phyloP scores from a whole-genome alignment of 1,140 invertebrate species.

The Plodia interpunctella region DNA sequence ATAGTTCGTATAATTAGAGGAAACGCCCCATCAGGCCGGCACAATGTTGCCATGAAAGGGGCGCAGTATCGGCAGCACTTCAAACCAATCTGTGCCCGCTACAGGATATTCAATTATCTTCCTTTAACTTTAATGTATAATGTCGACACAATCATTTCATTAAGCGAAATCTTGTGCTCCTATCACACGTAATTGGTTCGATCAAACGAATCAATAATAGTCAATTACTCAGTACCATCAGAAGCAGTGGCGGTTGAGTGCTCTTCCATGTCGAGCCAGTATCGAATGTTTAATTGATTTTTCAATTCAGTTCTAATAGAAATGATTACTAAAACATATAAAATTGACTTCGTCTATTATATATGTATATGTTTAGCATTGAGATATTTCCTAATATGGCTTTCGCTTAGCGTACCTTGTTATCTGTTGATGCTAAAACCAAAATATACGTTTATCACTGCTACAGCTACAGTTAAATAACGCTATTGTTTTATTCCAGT shows the following conservation, averaged over 20 bases:
- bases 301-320: no score
- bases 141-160: slow-evolving; percentile 74
- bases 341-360: no score
- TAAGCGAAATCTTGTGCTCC: slow-evolving; percentile 62
- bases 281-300: no score
- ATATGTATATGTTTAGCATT: no score
- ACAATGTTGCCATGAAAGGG: slow-evolving; percentile 56
- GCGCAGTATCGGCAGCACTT: slow-evolving; percentile 44
- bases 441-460: neutral
- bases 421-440: no score
- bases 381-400: no score
- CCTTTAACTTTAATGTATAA: slow-evolving; percentile 67
- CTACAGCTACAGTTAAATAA: neutral
- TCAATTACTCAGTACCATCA: slow-evolving; percentile 41
- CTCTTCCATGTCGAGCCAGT: neutral
- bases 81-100: slow-evolving; percentile 50
- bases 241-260: slow-evolving; percentile 18
- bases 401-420: no score
- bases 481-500: neutral
- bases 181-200: slow-evolving; percentile 54
- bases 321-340: no score
- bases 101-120: slow-evolving; percentile 75
- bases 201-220: slow-evolving; percentile 41
- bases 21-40: slow-evolving; percentile 63
- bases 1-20: slow-evolving; percentile 72